Evolutionary conservation across 2,797 vertebrate genomes (phyloP).

Genomic region (Premnoplex brunnescens): DNA sequence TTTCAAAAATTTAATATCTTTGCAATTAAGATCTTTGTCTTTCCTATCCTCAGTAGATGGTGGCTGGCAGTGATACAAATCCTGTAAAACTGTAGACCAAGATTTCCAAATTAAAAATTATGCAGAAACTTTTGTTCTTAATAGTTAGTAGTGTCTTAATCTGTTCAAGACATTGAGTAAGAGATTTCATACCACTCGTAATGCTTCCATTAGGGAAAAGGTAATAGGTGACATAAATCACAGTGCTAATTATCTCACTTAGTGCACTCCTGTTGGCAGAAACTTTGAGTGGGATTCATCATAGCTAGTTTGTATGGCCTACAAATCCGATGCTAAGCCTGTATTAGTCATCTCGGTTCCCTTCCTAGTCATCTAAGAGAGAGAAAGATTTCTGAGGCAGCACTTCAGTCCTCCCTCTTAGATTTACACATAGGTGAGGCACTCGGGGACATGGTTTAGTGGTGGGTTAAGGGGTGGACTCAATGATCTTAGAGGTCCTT

Average conservation of each 20-base stretch:
- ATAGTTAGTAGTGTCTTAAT: background rate
- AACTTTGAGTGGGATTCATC: background rate
- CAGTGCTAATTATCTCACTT: background rate
- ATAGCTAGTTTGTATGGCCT: background rate
- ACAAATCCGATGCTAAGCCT: background rate
- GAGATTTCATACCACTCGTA: background rate
- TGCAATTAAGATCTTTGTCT: background rate
- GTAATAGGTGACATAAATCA: background rate
- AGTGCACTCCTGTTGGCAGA: background rate
- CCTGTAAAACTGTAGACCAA: background rate
- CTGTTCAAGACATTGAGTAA: background rate
- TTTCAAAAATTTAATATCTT: background rate
- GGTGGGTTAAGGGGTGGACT: background rate
- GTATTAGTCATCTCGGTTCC: background rate
- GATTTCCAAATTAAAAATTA: background rate
- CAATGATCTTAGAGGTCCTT: background rate
- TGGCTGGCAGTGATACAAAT: background rate
- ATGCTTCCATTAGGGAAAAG: background rate
- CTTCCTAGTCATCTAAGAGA: background rate
- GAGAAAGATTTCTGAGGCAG: background rate
- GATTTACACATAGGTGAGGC: fast-evolving
- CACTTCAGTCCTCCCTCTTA: background rate
- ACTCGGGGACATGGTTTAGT: background rate
- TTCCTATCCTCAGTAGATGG: background rate
- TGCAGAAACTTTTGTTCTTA: background rate